Base-by-base conservation (phyloP, 1,140 invertebrate species). In the Zaprionus tsacasi region DNA sequence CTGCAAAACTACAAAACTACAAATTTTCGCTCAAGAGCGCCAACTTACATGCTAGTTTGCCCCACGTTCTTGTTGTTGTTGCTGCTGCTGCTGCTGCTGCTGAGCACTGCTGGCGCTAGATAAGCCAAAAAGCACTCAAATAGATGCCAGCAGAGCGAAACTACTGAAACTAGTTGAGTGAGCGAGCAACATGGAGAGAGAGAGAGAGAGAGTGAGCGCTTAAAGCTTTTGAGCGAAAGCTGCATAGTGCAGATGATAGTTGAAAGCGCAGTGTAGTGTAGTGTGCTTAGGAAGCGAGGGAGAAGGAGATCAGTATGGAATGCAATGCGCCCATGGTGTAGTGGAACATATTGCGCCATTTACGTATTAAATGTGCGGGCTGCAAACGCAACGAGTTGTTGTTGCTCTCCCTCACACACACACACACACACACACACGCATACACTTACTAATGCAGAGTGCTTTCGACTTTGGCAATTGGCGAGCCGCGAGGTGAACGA, bases 401-500 rank as follows among this genome's bases (percentile, higher is more conserved):
- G 10, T 17, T 21, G 21, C 21, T 11, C 45, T 25, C 45, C 21
- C 13, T 38, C n/a, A 12, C 33, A n/a, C 30, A 15, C 45, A 25
- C n/a, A 56, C 38, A 59, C 35, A 27, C 50, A 35, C 25, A 61
- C 15, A 43, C 21, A 15, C 21, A 56, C 33, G 27, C 12, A 17
- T 25, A 69, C 33, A 72, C 70, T 73, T 68, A 68, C 56, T 43
- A 48, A 6, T 21, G 6, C 27, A 30, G 60, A 36, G 70, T 38
- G 40, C 36, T 45, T 58, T 78, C 50, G 73, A 78, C 79, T 81
- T 82, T 82, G 66, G 64, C 45, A 64, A 76, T 71, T 52, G 38
- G 2, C n/a, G 33, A 35, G 33, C 3, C 27, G 27, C 58, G 70
- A 76, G 91, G 91, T 92, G 91, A 92, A 92, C 63, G 91, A 92